Evolutionary conservation across 1,140 invertebrate species (phyloP), one percentile per base, ranked within the genome.

Genomic region (Himalopsyche phryganea): DNA sequence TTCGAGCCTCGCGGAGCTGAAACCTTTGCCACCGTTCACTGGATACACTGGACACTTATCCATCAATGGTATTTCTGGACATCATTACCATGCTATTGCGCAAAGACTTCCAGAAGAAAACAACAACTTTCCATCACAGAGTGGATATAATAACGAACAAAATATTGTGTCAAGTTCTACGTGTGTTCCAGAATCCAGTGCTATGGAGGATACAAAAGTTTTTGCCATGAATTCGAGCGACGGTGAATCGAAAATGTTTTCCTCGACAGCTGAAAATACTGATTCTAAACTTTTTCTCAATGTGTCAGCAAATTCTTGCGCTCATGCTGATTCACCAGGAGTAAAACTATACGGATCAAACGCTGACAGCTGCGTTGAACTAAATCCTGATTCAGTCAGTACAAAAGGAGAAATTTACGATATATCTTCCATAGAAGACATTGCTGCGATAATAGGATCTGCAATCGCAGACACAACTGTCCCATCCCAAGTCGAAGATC

Each of bases 401-500:
- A 65, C 69, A 11, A 80, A 81, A 66, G 72, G 70, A 0, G 78
- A 80, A 66, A 73, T 78, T 13, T 86, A 86, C 67, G 90, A 91
- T 65, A 90, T 92, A 66, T 82, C 81, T 47, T 83, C 82, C 1
- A 85, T 85, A 47, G 90, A 92, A 57, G 91, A 92, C 65, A 90
- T 94, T 57, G 90, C 90, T 0, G 89, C 90, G 13, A 89, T 94
- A 15, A 92, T 94, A 49, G 89, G 90, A 0, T 91, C 87, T 0
- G 90, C 90, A n/a, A 93, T 94, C 61, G 90, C 90, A 0, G 91
- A 92, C 66, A 91, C 89, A 1, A 91, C 90, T 0, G 87, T 89
- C 2, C 83, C 85, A 9, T 84, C 81, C 4, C 82, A 86, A 69
- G 81, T 83, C 36, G 81, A 83, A 53, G 84, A 85, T 52, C 83